Evolutionary conservation across 2,113 vertebrate species (phyloP).

Genomic region (Chaenocephalus aceratus): DNA sequence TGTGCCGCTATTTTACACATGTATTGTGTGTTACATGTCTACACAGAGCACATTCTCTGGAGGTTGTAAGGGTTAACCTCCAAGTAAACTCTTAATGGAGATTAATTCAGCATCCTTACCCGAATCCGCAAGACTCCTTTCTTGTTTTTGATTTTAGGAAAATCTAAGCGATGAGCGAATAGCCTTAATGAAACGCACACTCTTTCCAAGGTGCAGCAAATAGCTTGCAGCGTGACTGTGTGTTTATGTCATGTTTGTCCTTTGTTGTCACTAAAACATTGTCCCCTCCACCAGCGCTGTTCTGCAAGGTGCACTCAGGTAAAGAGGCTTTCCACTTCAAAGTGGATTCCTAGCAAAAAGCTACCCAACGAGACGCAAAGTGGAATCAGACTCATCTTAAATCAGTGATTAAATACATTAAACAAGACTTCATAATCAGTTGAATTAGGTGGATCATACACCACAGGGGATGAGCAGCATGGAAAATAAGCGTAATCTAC

Average conservation of each 20-base stretch:
- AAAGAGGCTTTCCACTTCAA: slow-evolving; percentile 54
- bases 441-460: slow-evolving; percentile 59
- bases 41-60: slow-evolving; percentile 45
- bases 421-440: slow-evolving; percentile 55
- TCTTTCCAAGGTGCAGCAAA: slow-evolving; percentile 65
- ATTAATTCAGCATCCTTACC: slow-evolving; percentile 28
- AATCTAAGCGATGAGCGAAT: slow-evolving; percentile 60
- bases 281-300: not conserved
- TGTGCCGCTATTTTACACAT: not conserved
- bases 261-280: slow-evolving; percentile 63
- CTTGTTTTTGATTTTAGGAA: slow-evolving; percentile 42
- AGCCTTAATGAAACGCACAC: slow-evolving; percentile 66
- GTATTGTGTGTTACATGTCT: slow-evolving; percentile 4
- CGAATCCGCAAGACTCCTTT: slow-evolving; percentile 23
- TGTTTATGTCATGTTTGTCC: slow-evolving; percentile 70
- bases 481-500: slow-evolving; percentile 76
- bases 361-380: slow-evolving; percentile 35
- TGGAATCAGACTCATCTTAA: slow-evolving; percentile 59
- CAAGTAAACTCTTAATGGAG: slow-evolving; percentile 27
- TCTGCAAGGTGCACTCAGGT: slow-evolving; percentile 51
- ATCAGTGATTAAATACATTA: slow-evolving; percentile 62
- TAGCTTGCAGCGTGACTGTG: slow-evolving; percentile 56
- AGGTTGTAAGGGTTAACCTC: slow-evolving; percentile 27
- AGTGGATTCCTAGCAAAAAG: slow-evolving; percentile 15
- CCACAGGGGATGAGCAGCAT: slow-evolving; percentile 72